Percentiles rank a stretch among this genome's conserved stretches.
Evolutionary conservation across 2,797 vertebrate species (phyloP).

Genomic region (Yasuhikotakia modesta): DNA sequence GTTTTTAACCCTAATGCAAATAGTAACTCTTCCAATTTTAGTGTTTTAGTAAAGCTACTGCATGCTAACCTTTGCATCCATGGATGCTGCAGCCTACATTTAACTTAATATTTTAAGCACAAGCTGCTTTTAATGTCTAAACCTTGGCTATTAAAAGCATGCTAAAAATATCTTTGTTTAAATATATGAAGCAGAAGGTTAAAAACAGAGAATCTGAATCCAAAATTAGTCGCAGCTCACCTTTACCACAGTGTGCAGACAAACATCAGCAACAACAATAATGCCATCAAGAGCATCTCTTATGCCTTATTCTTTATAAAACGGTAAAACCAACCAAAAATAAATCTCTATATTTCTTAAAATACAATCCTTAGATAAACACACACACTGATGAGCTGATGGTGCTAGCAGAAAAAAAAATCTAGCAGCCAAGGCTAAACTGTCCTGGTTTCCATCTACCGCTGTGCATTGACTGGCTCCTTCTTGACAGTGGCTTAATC

Average conservation of each 20-base stretch:
- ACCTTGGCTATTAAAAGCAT: neutral
- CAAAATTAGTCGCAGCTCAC: neutral
- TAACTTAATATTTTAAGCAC: no score
- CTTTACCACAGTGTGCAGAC: neutral
- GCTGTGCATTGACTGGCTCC: neutral
- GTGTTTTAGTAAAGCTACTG: no score
- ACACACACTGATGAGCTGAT: neutral
- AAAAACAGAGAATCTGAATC: neutral
- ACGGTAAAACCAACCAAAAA: neutral
- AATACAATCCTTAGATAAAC: neutral
- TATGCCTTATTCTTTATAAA: neutral
- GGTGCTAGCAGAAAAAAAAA: neutral
- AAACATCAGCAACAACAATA: neutral
- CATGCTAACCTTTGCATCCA: no score
- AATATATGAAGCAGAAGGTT: no score
- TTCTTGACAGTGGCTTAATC: slow-evolving; percentile 46
- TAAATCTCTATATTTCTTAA: neutral
- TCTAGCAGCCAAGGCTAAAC: slow-evolving; percentile 49
- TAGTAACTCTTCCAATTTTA: no score
- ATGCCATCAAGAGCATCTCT: neutral
- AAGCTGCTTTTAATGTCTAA: neutral
- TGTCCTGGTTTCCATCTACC: slow-evolving; percentile 25
- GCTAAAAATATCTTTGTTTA: neutral
- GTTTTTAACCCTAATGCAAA: neutral
- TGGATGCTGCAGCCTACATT: no score